Percentiles rank a stretch among this genome's conserved stretches.
phyloP scores from a whole-genome alignment of 2,113 vertebrate species.

The Cichladusa arquata region DNA sequence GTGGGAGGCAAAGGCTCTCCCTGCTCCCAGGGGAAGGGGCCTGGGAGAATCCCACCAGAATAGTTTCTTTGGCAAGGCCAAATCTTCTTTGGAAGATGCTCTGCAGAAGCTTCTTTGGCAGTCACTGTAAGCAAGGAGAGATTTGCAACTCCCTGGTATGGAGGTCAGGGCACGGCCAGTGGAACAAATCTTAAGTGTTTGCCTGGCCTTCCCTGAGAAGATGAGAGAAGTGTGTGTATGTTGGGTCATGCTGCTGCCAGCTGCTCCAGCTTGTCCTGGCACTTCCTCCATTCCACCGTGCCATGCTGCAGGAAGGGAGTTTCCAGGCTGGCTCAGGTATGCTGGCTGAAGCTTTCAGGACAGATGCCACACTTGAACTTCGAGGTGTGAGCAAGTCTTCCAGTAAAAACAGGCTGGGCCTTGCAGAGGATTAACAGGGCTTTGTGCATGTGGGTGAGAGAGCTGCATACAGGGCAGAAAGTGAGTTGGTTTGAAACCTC shows the following conservation, averaged over 20 bases:
- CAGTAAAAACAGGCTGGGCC: conserved; percentile 7
- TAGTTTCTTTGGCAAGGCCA: not conserved
- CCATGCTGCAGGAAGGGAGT: not conserved
- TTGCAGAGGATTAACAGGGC: not conserved
- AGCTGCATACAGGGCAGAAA: not conserved
- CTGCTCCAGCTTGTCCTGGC: conserved; percentile 32
- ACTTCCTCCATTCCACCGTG: not conserved
- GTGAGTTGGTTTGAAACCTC: not conserved
- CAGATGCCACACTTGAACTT: not conserved
- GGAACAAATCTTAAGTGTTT: not conserved
- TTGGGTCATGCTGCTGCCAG: not conserved
- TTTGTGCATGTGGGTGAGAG: not conserved
- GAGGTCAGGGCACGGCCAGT: not conserved
- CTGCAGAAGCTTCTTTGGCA: not conserved
- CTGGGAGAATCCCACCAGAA: not conserved
- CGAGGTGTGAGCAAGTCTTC: not conserved
- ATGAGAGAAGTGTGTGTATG: not conserved
- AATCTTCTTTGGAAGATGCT: not conserved
- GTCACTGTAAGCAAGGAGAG: not conserved
- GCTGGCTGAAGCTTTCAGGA: not conserved
- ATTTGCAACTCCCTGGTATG: not conserved
- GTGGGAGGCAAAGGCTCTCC: not conserved
- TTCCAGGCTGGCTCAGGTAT: conserved; percentile 37
- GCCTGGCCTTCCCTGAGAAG: not conserved
- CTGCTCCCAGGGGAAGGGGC: not conserved